Percentiles rank a stretch among this genome's conserved stretches.
These are phyloP conservation scores for Cygnus buccinator DNA, from an alignment of 2,113 vertebrate species.

Conservation along the genomic window DNA sequence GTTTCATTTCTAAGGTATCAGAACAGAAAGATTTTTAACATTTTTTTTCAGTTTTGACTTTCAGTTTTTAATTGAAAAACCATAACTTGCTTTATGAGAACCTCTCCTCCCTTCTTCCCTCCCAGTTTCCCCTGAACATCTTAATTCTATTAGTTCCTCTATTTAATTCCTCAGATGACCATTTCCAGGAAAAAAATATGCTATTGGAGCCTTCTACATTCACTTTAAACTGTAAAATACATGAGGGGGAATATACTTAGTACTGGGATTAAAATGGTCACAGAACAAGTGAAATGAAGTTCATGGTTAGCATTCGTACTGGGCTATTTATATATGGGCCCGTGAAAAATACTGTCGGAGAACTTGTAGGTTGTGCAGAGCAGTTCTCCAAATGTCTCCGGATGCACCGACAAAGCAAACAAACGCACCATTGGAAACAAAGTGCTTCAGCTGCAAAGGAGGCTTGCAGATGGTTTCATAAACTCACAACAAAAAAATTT, in stretches of 20 bases:
- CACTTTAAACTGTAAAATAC: background rate
- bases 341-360: background rate
- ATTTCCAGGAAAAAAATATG: background rate
- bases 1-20: background rate
- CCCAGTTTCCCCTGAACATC: background rate
- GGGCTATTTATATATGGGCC: background rate
- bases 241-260: background rate
- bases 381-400: background rate
- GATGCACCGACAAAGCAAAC: background rate
- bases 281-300: background rate
- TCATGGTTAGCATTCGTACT: background rate
- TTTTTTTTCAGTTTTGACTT: background rate
- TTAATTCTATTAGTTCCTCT: background rate
- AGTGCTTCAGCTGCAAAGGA: background rate
- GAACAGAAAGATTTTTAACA: background rate
- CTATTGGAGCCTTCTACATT: background rate
- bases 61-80: background rate
- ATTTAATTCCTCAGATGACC: background rate
- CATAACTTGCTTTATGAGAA: background rate
- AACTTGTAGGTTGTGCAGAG: background rate
- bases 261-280: background rate
- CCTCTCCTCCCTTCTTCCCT: background rate
- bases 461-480: rapidly evolving
- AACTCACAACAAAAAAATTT: background rate
- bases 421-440: background rate